Evolutionary conservation across 2,888 invertebrate species (phyloP).

Genomic region (Phania funesta): DNA sequence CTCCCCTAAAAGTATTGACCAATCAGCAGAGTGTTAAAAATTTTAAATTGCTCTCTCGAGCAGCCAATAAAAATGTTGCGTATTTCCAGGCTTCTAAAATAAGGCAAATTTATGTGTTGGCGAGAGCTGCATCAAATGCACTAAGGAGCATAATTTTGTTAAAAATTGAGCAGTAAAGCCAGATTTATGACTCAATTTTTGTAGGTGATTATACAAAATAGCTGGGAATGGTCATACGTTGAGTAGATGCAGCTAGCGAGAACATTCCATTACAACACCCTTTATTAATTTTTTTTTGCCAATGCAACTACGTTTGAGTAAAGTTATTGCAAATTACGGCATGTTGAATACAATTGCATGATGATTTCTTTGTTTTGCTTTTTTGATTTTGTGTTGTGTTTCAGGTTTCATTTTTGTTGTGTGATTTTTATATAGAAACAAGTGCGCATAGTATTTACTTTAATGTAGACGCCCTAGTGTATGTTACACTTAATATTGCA

Average conservation of each 20-base stretch:
- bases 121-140: constrained; percentile 35
- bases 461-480: constrained; percentile 77
- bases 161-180: constrained; percentile 20
- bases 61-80: constrained; percentile 63
- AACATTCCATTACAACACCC: constrained; percentile 56
- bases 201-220: neutral
- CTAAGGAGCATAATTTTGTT: neutral
- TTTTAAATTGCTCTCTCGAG: constrained; percentile 30
- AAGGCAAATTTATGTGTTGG: constrained; percentile 46
- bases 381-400: neutral
- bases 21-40: constrained; percentile 70
- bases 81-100: constrained; percentile 68
- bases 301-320: constrained; percentile 61
- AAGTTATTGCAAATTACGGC: constrained; percentile 67
- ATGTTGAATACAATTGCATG: constrained; percentile 29
- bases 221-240: constrained; percentile 27
- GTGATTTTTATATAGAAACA: constrained; percentile 50
- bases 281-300: constrained; percentile 17
- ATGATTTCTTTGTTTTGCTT: constrained; percentile 40
- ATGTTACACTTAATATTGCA: constrained; percentile 70
- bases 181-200: constrained; percentile 59
- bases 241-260: constrained; percentile 67
- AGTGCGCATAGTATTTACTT: constrained; percentile 72
- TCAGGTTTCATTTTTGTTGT: constrained; percentile 41
- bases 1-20: constrained; percentile 73